Evolutionary conservation across 37 sponge, comb jelly and placozoan genomes (phyloP), one percentile per base, ranked within the genome.

Genomic region (Amphimedon queenslandica): DNA sequence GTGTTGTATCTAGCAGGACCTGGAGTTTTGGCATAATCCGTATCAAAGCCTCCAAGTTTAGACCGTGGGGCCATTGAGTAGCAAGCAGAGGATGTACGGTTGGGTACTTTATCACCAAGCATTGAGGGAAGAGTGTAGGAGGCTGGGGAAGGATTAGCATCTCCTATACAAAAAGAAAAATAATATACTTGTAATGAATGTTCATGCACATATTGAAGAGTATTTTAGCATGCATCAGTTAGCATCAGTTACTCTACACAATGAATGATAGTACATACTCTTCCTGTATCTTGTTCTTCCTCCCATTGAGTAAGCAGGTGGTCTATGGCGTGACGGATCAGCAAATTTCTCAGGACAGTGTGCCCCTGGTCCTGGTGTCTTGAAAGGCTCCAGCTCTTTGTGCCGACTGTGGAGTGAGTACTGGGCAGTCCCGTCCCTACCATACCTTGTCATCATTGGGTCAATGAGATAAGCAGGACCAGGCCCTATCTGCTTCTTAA

Each of bases 291-390:
- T 57, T 20, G 89, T 84, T 63, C 98, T 86, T 27, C 72, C 40
- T 0, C 90, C 94, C 91, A 93, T 90, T 56, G 89, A 88, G 70
- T 93, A 96, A 27, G 88, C 80, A 18, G 98, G 98, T 0, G 83
- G 89, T 55, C 90, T 71, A 60, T 84, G 88, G 37, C 83, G 84
- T 63, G 67, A 79, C 27, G 61, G 61, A 25, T 60, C 5, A 25
- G 61, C 27, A 60, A n/a, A 60, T 58, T 77, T 67, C 68, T 96
- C 98, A 27, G 94, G 91, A 3, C 71, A 77, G 69, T 96, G 93
- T 29, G 86, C 42, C 0, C 92, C 94, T 29, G 98, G 94, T 1
- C 85, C 94, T 32, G 98, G 98, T 8, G 94, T 90, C 72, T 93
- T 90, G 74, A 96, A 92, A 5, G 83, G 64, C 37, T 55, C 57